Evolutionary conservation across 2,113 vertebrate genomes (phyloP), one percentile per base, ranked within the genome.

Genomic region (Oryctolagus cuniculus): DNA sequence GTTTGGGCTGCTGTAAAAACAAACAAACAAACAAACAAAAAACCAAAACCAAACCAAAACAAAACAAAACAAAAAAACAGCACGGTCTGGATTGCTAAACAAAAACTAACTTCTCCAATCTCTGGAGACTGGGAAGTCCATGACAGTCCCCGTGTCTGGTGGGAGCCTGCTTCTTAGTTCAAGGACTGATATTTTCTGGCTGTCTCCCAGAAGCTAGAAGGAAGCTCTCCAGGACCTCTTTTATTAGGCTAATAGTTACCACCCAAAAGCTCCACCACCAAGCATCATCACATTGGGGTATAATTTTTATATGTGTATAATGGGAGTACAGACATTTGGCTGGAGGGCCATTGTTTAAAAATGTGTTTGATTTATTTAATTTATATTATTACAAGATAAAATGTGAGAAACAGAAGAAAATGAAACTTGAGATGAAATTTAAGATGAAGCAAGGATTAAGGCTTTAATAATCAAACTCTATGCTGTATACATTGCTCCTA

Each of bases 401-500:
- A 87, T 58, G 16, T 16, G 27, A 88, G 5, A 69, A 90, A 75
- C 16, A 88, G 55, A 87, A 92, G n/a, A 67, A 90, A 93, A 5
- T 27, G 10, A 4, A 49, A 85, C 75, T 44, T 3, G 3, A 70
- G 38, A 89, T 5, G 87, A 82, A 80, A 84, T 36, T 27, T n/a
- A 58, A 75, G 6, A 61, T 31, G 12, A 95, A 80, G n/a, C 6
- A 63, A 36, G 4, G 13, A 3, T 58, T 49, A 91, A 22, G 17
- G 63, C 44, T 11, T 74, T 91, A 49, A 3, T 29, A 27, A 44
- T 64, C 15, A 79, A 69, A 87, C 90, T 79, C 3, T 4, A 83
- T 73, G 12, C 7, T 16, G 13, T 8, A 36, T 29, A 29, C 53
- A 49, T 38, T 93, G 61, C 70, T 58, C n/a, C 61, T 27, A 64